Conservation (phyloP, 2,797 vertebrate genomes). For the Pipistrellus pipistrellus region DNA sequence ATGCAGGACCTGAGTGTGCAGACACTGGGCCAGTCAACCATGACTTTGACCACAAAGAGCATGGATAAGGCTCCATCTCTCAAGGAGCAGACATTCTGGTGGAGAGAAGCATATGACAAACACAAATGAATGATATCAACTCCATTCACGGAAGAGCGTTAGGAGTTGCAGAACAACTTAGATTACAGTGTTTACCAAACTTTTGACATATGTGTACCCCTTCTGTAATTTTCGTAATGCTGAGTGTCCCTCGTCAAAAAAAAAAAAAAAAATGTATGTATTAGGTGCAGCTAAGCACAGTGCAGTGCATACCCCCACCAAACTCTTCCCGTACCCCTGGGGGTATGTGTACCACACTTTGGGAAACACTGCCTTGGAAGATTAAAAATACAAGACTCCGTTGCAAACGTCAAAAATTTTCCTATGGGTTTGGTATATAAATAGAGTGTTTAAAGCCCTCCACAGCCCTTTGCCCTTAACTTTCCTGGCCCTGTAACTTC, state of each 20-base stretch:
- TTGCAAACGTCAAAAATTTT: fast-evolving
- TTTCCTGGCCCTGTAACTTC: neutral
- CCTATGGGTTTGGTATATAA: neutral
- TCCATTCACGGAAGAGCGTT: neutral
- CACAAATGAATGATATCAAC: fast-evolving
- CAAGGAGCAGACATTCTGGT: neutral
- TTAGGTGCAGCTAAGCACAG: no score
- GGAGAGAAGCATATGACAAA: neutral
- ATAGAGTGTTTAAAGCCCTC: fast-evolving
- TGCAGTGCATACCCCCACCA: no score
- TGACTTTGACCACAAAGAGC: neutral
- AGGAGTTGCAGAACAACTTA: neutral
- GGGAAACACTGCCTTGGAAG: neutral
- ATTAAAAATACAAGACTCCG: neutral
- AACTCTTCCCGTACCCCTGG: no score
- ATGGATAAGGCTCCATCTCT: neutral
- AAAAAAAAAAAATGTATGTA: no score
- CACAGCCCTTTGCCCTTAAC: neutral
- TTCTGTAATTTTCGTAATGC: no score
- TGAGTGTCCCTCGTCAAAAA: no score
- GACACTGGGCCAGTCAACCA: neutral
- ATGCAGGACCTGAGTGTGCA: fast-evolving
- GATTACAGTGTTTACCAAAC: no score
- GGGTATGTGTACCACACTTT: no score
- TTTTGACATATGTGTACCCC: no score